Conservation (phyloP, 2,113 vertebrate genomes). For the Oostethus manadensis region DNA sequence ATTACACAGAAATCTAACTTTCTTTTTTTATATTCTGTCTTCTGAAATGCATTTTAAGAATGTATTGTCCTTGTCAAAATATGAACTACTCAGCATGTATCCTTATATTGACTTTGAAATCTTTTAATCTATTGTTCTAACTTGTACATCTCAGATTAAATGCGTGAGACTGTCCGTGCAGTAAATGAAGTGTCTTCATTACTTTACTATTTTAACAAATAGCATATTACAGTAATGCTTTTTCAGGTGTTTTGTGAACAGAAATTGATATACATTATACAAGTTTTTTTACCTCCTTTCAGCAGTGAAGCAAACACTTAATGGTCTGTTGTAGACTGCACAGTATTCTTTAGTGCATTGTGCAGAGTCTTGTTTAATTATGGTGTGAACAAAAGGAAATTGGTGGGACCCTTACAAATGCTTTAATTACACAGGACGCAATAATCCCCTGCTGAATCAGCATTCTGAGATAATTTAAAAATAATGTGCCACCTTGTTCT, state of each 20-base stretch:
- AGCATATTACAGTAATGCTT: too few species aligned
- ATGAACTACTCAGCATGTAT: too few species aligned
- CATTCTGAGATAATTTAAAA: neutral
- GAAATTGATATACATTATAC: neutral
- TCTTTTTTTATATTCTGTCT: too few species aligned
- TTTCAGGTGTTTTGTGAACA: neutral
- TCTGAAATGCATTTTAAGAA: too few species aligned
- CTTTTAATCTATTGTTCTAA: too few species aligned
- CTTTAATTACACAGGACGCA: conserved; percentile 3
- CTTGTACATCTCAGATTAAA: too few species aligned
- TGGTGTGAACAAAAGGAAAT: conserved; percentile 5
- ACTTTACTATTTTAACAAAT: too few species aligned
- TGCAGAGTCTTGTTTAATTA: neutral
- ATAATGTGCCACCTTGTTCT: neutral
- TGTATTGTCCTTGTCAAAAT: too few species aligned
- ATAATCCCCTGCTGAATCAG: conserved; percentile 1
- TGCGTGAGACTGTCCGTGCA: too few species aligned
- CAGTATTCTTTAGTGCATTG: neutral
- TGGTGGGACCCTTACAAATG: conserved; percentile 1
- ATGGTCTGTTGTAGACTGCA: neutral
- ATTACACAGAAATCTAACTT: too few species aligned
- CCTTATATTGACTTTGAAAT: too few species aligned
- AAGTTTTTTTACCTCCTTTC: neutral
- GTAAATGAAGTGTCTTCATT: too few species aligned
- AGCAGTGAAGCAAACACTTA: neutral